Base-by-base conservation (phyloP, 2,113 vertebrate species). In the Oncorhynchus kisutch region DNA sequence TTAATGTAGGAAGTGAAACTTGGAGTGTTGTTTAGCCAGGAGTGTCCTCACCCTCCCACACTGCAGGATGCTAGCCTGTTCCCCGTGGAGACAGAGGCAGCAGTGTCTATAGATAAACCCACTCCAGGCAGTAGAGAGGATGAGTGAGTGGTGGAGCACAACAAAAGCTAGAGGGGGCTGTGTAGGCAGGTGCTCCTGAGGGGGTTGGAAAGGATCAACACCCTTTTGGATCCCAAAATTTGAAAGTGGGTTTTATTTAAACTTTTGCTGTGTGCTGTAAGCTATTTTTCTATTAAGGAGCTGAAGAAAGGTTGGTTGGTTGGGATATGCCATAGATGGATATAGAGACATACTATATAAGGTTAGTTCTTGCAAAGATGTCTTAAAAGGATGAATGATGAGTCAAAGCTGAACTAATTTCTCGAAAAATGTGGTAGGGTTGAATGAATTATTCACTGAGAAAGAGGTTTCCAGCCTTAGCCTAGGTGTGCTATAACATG, bases 131-230 rank as follows among this genome's bases (percentile, higher is more conserved):
- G 68, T 76, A 78, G 67, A 82, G 67, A 80, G 77, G 31, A 73
- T 54, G 14, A 68, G 22, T 4, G 65, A 67, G 74, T 70, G 59
- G 74, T 70, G 7, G 59, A 62, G n/a, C n/a, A 62, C 5, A n/a
- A 62, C 59, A 12, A 75, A 12, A 75, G 60, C 72, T 20, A 4
- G 67, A 72, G 77, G 77, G 74, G 79, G 82, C 72, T 82, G 78
- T 74, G 83, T 87, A 81, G 85, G 85, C 73, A 71, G 77, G 65
- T 39, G 71, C 49, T 81, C 71, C 80, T 62, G 59, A 22, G 18
- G n/a, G 59, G 59, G 18, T 62, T 62, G 59, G 20, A 62, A 62
- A 54, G 51, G 51, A 54, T 54, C 13, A 16, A 5, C n/a, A 62
- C 59, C 59, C 8, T 62, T 18, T 54, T 24, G 59, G n/a, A 62